Conservation (phyloP, 1,140 invertebrate species). For the Camponotus vicinus region DNA sequence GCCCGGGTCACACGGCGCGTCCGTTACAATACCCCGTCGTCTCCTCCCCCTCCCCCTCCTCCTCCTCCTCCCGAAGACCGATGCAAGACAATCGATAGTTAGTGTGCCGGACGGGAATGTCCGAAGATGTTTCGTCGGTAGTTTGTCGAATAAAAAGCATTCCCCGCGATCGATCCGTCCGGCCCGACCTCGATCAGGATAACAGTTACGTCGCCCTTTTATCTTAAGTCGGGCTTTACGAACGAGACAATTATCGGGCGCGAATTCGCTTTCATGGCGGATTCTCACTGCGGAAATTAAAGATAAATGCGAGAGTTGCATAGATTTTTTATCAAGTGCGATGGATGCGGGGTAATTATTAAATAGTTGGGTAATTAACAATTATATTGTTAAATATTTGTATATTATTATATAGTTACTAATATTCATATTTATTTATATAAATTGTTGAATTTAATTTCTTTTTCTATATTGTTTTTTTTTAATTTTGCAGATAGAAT, state of each 20-base stretch:
- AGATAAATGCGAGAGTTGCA: neutral
- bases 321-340: neutral
- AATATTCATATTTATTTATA: neutral
- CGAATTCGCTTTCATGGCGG: conserved; percentile 35
- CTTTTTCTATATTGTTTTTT: neutral
- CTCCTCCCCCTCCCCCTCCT: no score
- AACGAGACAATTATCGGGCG: conserved; percentile 40
- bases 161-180: conserved; percentile 24
- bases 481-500: neutral
- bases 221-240: conserved; percentile 23
- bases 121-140: conserved; percentile 31
- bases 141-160: conserved; percentile 32
- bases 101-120: conserved; percentile 43
- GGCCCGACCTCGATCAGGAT: conserved; percentile 24
- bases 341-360: neutral
- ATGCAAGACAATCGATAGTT: conserved; percentile 67
- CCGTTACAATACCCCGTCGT: conserved; percentile 33
- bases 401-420: neutral
- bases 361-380: neutral
- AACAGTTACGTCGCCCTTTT: conserved; percentile 30
- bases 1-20: neutral
- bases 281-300: neutral
- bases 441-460: neutral
- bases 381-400: neutral
- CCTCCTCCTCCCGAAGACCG: neutral